Base-by-base conservation (phyloP, 1,140 invertebrate species). In the Lepidostoma basale region DNA sequence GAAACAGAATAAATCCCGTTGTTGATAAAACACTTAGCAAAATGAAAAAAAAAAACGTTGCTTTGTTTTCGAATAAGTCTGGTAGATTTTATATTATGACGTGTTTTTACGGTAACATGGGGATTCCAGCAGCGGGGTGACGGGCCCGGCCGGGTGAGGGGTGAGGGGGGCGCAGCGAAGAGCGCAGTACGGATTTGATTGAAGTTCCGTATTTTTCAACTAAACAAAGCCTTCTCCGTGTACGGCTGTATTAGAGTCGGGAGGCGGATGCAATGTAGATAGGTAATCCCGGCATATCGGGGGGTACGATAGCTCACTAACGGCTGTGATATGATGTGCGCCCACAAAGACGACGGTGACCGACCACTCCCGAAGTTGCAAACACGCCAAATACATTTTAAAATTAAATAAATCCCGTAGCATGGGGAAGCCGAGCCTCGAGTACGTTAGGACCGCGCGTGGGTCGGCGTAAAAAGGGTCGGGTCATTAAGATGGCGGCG, bases 401-500 rank as follows among this genome's bases (percentile, higher is more conserved):
- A 22, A 56, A 33, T 56, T 28, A 56, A 56, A 56, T 49, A 49
- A 49, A 49, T 49, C 45, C 45, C 45, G 5, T 25, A n/a, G n/a
- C n/a, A n/a, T n/a, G n/a, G n/a, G 20, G 22, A 23, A 25, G 45
- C 18, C 18, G 9, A 18, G 45, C 12, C 45, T 47, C 10, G 20
- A 56, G 22, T 16, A 30, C 30, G 30, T 33, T 36, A 56, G 14
- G 36, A 22, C 26, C 10, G 14, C 33, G 36, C 52, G 52, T 56
- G 52, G 52, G 14, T 18, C 30, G 20, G 9, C 52, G 52, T 22
- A 33, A 56, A 56, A 56, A 56, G 52, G 52, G 52, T 56, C 52
- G 52, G 18, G 52, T 56, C 52, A 56, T 56, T 56, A 56, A 56
- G 52, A 56, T 56, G 52, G 52, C 44, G 44, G 20, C 14, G 44